Base-by-base conservation (phyloP, 2,113 vertebrate species). In the Trinectes maculatus region DNA sequence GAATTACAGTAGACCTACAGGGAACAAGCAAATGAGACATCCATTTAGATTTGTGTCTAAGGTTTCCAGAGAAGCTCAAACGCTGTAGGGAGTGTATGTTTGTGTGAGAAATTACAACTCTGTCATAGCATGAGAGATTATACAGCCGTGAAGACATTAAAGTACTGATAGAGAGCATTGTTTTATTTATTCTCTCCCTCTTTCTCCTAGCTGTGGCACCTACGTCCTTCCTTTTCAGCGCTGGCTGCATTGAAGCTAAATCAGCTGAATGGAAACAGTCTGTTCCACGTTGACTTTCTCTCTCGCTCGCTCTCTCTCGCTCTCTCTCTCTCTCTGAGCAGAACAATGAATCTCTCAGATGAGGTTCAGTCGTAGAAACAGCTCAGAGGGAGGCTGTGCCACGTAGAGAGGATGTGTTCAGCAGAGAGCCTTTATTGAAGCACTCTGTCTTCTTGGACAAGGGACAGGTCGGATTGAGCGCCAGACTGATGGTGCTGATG, bases 291-390 rank as follows among this genome's bases (percentile, higher is more conserved):
- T 55, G 53, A 51, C 61, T 44, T 34, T 21, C 26, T 56, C 34
- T 43, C 40, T 43, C 18, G 19, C 40, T 42, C 39, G 18, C 7
- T 19, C 5, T 18, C 39, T 34, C 5, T 54, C 24, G 70, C 29
- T 42, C 46, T 42, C 47, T 22, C 26, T 48, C 44, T 54, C 36
- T 34, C 3, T 77, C 55, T 54, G 52, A 84, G 73, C 31, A 63
- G 58, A 80, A 74, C 77, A 62, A 77, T 87, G 79, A 89, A 77
- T 88, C 85, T 87, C 79, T 49, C 78, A 80, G 80, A 85, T 80
- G 73, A 74, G 60, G 49, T 77, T 59, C 52, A 58, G 69, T 67
- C 67, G 24, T 39, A 77, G 60, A 18, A 54, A 71, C 71, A 48
- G 77, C 77, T 85, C 71, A 70, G 53, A 72, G 74, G 78, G 85